Evolutionary conservation across 2,888 invertebrate species (phyloP), one percentile per base, ranked within the genome.

Genomic region (Melangyna quadrimaculata): DNA sequence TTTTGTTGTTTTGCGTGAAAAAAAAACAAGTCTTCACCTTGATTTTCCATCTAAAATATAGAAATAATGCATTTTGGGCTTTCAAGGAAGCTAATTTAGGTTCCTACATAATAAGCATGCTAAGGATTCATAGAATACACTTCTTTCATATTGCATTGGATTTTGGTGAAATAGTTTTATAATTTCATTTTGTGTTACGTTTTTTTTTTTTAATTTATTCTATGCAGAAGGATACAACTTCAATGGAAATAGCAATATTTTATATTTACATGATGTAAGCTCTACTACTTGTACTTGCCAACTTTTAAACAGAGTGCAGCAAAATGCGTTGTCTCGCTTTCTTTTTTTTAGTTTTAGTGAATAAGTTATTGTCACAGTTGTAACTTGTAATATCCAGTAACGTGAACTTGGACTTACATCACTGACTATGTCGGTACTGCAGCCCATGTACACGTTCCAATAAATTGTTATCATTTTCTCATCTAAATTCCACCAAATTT

Each of bases 51-150:
- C 70, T 71, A 45, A 35, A 78, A 19, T 65, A 51, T 75, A 67
- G n/a, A 37, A 73, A 53, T 77, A 61, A 43, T 83, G 78, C 83
- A 83, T 83, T 83, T 48, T 78, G 78, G 78, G 83, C 83, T 74
- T 79, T 74, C 63, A 40, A 45, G 29, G 29, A 67, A 83, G 73
- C 78, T 45, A 43, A 71, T 8, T 40, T 69, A 82, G 78, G 72
- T 67, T 72, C 59, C 70, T 48, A 70, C 51, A 63, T 63, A 45
- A 63, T 72, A 70, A 70, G 83, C 83, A 83, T 83, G 83, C 78
- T 74, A 35, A 74, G 63, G 57, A 48, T 14, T 78, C 65, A 74
- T 83, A 74, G 74, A 78, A 63, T 69, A 61, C 61, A 19, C 40
- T 67, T 51, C 63, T 61, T 72, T 78, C 82, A 83, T n/a, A n/a